A percentile compares a stretch with the other conserved stretches of the same genome.
These are phyloP conservation scores for Adoxophyes honmai DNA, from an alignment of 1,140 invertebrate species.

Conservation along the genomic window DNA sequence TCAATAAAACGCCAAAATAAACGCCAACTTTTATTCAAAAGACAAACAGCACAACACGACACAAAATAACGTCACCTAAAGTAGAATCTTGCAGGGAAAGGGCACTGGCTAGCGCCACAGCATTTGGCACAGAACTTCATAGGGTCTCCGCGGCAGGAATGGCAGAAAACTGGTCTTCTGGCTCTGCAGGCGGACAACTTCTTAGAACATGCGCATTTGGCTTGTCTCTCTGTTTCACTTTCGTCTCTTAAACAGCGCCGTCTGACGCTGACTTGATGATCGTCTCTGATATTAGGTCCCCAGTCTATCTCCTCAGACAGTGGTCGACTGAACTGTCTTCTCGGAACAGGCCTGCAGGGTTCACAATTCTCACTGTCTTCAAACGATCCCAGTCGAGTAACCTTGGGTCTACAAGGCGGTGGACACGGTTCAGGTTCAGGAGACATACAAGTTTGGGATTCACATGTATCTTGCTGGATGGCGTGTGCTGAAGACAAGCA, in stretches of 20 bases:
- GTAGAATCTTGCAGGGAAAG: background rate
- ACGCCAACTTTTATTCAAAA: background rate
- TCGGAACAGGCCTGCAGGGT: background rate
- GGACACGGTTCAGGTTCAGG: background rate
- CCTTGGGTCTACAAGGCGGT: background rate
- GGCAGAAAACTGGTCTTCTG: background rate
- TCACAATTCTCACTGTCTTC: background rate
- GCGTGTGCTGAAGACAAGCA: background rate
- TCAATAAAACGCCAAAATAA: background rate
- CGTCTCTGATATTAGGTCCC: too few species aligned
- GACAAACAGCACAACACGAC: background rate
- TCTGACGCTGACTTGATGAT: background rate
- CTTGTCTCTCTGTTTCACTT: background rate
- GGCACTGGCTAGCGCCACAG: background rate
- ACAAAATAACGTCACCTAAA: background rate
- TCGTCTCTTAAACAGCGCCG: background rate
- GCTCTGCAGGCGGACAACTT: background rate
- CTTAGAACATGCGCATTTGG: background rate
- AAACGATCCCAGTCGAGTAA: too few species aligned
- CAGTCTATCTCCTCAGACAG: background rate
- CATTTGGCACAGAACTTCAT: background rate
- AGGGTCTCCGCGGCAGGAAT: background rate
- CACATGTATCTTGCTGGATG: background rate
- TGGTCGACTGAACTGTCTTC: background rate
- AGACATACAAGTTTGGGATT: background rate